A percentile compares a stretch with the other conserved stretches of the same genome.
Conservation (phyloP, 2,888 invertebrate genomes). For the Tuberolachnus salignus region DNA sequence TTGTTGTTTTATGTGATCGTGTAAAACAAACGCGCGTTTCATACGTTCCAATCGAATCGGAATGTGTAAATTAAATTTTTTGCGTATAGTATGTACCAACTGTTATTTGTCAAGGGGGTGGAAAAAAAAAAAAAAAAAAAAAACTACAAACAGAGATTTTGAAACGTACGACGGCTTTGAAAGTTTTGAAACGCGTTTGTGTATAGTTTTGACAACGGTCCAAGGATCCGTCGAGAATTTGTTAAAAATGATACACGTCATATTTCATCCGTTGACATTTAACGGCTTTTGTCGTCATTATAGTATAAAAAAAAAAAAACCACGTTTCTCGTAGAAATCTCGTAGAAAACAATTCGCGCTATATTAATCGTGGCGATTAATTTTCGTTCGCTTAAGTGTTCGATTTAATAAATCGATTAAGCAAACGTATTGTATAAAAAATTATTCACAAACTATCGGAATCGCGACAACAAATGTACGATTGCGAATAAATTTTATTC, state of each 20-base stretch:
- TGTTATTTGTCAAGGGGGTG: background rate
- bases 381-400: no score
- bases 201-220: conserved; percentile 12
- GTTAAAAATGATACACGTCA: conserved; percentile 9
- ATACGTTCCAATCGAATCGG: no score
- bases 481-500: no score
- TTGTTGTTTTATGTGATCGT: no score
- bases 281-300: background rate
- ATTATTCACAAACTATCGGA: no score
- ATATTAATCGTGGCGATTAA: no score
- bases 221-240: conserved; percentile 6
- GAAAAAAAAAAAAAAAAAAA: background rate
- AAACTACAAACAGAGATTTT: background rate
- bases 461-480: no score
- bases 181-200: background rate
- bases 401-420: no score
- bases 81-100: background rate
- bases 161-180: background rate
- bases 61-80: conserved; percentile 2
- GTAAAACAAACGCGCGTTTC: no score
- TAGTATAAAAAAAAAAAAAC: background rate
- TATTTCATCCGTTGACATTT: conserved; percentile 33
- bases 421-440: no score
- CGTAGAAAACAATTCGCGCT: background rate
- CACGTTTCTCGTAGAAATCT: background rate